phyloP scores from a whole-genome alignment of 2,797 vertebrate species.

The Leptoclinus maculatus region DNA sequence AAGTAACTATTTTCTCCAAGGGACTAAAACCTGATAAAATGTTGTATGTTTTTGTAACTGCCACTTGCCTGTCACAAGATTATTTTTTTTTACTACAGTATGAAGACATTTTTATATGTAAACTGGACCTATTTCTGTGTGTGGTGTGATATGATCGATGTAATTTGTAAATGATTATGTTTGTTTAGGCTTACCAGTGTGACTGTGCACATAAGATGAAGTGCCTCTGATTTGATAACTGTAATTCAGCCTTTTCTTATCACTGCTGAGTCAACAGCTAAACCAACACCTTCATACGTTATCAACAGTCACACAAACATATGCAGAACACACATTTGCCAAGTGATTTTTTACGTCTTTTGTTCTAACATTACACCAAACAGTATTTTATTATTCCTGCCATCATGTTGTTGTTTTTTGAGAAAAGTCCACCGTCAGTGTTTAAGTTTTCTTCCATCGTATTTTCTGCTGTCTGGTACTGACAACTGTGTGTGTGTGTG shows the following conservation, averaged over 20 bases:
- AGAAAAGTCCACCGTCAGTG: conserved; percentile 23
- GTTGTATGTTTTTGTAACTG: conserved; percentile 23
- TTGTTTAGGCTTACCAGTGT: conserved; percentile 21
- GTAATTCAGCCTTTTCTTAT: conserved; percentile 42
- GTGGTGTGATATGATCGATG: conserved; percentile 12
- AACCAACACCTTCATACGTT: conserved; percentile 21
- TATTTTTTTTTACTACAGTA: conserved; percentile 30
- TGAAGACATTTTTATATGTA: conserved; percentile 28
- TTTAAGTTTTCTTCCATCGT: conserved; percentile 21
- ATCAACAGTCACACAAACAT: conserved; percentile 14
- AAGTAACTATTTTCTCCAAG: not conserved
- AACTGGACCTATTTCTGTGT: conserved; percentile 46
- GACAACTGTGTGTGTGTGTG: conserved; percentile 16
- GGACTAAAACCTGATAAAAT: conserved; percentile 9
- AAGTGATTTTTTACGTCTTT: conserved; percentile 10
- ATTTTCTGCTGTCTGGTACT: conserved; percentile 53
- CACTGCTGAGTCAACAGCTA: conserved; percentile 43
- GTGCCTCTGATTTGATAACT: conserved; percentile 26
- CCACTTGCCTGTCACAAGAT: conserved; percentile 14
- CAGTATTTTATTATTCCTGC: conserved; percentile 10
- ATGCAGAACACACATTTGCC: conserved; percentile 4
- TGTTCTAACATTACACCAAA: not conserved
- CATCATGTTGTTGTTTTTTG: not conserved
- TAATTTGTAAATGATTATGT: conserved; percentile 51
- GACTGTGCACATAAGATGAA: conserved; percentile 24